Evolutionary conservation across 2,888 invertebrate species (phyloP), one percentile per base, ranked within the genome.

Genomic region (Stenotaenia linearis): DNA sequence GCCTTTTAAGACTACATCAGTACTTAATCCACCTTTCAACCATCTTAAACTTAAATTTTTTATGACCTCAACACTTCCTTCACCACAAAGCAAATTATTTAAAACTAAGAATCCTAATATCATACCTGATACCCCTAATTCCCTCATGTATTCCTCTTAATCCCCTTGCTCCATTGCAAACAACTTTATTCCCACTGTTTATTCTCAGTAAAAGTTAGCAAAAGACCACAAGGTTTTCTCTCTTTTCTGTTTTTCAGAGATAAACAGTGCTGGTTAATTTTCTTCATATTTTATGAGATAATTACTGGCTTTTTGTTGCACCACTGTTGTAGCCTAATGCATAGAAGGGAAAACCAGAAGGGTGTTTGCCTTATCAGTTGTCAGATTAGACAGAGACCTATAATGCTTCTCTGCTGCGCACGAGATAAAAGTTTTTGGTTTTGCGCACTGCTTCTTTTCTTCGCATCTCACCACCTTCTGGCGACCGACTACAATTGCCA

Each of bases 191-290:
- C n/a, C 40, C 0, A 4, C 15, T 40, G 40, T 40, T 40, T 40
- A 40, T 10, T 40, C 10, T 12, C 40, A 40, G 15, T 40, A 10
- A 7, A 10, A 40, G 40, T 40, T 40, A 3, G 40, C 40, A 12
- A 40, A 7, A 40, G 40, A 40, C 40, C 40, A 56, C 56, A 56
- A 56, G 56, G 56, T n/a, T 56, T 40, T 40, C 40, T 40, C 32
- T 75, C 12, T 25, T 12, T 40, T 12, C 77, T 77, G 77, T 77
- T 77, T 35, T 25, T 35, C 18, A 32, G 37, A 77, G 77, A 77
- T 77, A 77, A 77, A 77, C 77, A 37, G 32, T 77, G 32, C 37
- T 77, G 77, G 30, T 77, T 77, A 77, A 77, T 77, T 77, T 77
- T 35, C 77, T 35, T 77, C 77, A 77, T 77, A 77, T 77, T 77